Conservation (phyloP, 2,888 invertebrate species). For the Himalopsyche tibetana region DNA sequence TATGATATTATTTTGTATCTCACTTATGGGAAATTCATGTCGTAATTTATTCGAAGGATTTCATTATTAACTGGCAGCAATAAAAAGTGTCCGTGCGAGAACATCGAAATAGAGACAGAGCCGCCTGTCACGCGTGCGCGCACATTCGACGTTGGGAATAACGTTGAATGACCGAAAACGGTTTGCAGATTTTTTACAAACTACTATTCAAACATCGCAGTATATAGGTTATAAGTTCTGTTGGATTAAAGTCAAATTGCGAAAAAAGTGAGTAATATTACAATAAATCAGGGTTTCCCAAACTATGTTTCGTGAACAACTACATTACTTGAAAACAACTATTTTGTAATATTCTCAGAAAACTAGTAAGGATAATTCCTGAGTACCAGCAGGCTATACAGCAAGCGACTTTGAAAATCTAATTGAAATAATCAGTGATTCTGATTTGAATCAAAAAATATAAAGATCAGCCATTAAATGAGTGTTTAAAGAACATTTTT, state of each 20-base stretch:
- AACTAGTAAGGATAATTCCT: no score
- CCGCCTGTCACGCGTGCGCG: slow-evolving; percentile 1
- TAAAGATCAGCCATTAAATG: no score
- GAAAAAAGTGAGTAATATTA: not conserved
- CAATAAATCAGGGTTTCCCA: no score
- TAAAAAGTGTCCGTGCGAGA: slow-evolving; percentile 15
- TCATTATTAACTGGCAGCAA: slow-evolving; percentile 6
- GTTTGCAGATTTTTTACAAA: not conserved
- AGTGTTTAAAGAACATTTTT: no score
- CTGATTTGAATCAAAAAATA: no score
- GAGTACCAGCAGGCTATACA: no score
- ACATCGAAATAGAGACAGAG: slow-evolving; percentile 6
- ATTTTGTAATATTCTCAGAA: no score
- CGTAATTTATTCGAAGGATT: slow-evolving; percentile 1
- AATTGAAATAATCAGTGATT: no score
- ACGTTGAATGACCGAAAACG: not conserved
- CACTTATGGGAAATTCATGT: not conserved
- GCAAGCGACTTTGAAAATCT: no score
- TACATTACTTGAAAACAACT: no score
- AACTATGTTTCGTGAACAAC: no score
- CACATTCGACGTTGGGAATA: slow-evolving; percentile 3
- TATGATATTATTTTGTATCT: not conserved
- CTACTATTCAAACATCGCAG: not conserved
- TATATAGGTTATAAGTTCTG: not conserved
- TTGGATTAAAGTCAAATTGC: not conserved